Percentiles rank a stretch among this genome's conserved stretches.
Evolutionary conservation across 2,113 vertebrate species (phyloP).

Genomic region (Clarias gariepinus): DNA sequence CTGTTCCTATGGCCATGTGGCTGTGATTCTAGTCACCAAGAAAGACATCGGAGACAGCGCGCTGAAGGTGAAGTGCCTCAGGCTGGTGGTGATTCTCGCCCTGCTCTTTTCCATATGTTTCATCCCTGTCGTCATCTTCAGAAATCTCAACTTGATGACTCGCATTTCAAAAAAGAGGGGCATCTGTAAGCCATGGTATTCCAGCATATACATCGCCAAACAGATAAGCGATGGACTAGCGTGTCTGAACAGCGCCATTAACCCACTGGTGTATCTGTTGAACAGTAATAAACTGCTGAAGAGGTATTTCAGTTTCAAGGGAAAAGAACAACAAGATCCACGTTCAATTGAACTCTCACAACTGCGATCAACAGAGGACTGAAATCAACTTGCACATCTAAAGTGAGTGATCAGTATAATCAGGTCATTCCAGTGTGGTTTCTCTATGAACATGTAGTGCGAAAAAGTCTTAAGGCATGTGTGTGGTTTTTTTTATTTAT

Average conservation of each 20-base stretch:
- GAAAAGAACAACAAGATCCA: background rate
- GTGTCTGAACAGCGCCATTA: constrained; percentile 78
- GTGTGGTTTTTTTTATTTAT: background rate
- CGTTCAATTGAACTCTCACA: too few relatives aligned
- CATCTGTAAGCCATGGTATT: constrained; percentile 55
- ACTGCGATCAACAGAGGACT: background rate
- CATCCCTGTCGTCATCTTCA: constrained; percentile 76
- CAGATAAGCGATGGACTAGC: constrained; percentile 77
- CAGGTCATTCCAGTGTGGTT: background rate
- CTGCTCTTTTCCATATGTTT: constrained; percentile 80
- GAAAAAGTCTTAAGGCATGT: too few relatives aligned
- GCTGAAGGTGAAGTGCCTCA: constrained; percentile 70
- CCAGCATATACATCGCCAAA: constrained; percentile 68
- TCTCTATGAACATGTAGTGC: background rate
- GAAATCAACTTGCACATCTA: background rate
- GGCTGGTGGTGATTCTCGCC: constrained; percentile 70
- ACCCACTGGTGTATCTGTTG: constrained; percentile 78
- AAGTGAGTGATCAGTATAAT: background rate
- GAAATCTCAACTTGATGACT: constrained; percentile 75
- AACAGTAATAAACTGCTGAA: constrained; percentile 32
- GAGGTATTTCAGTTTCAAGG: constrained; percentile 2
- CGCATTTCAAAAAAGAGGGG: constrained; percentile 56
- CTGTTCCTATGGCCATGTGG: constrained; percentile 76
- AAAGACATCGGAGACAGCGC: constrained; percentile 54
- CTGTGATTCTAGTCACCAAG: constrained; percentile 63